These are phyloP conservation scores for Cantharis flavilabris DNA, from an alignment of 2,888 invertebrate genomes.

Conservation along the genomic window DNA sequence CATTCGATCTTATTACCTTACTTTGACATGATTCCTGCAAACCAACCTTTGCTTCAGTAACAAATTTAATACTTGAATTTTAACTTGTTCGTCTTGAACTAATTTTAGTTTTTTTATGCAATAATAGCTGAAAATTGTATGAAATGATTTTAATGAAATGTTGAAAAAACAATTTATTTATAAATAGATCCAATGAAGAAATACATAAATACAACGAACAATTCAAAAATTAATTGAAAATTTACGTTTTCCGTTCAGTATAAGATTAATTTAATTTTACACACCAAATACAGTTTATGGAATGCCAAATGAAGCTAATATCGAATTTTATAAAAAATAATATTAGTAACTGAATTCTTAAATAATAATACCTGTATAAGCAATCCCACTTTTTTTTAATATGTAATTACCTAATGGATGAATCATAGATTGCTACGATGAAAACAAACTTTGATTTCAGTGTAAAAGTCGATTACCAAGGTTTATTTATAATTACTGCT, in stretches of 20 bases:
- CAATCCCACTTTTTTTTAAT: too few species aligned
- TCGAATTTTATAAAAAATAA: neutral
- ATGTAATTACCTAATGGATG: neutral
- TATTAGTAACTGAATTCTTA: neutral
- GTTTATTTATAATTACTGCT: neutral
- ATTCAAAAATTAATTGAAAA: too few species aligned
- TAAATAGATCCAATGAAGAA: too few species aligned
- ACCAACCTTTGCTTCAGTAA: neutral
- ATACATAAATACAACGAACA: too few species aligned
- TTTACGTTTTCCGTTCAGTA: too few species aligned
- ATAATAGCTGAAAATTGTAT: too few species aligned
- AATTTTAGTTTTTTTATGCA: neutral
- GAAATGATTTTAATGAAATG: too few species aligned
- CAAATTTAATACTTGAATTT: neutral
- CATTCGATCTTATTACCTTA: too few species aligned
- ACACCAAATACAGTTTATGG: too few species aligned
- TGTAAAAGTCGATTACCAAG: neutral
- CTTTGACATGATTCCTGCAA: too few species aligned
- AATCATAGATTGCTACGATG: neutral
- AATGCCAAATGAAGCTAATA: neutral
- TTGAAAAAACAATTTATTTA: too few species aligned
- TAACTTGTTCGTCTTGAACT: neutral
- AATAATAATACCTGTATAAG: neutral
- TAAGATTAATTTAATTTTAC: too few species aligned
- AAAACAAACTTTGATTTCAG: neutral